Percentiles rank a stretch among this genome's conserved stretches.
Evolutionary conservation across 2,797 vertebrate species (phyloP).

Genomic region (Rhinophrynus dorsalis): DNA sequence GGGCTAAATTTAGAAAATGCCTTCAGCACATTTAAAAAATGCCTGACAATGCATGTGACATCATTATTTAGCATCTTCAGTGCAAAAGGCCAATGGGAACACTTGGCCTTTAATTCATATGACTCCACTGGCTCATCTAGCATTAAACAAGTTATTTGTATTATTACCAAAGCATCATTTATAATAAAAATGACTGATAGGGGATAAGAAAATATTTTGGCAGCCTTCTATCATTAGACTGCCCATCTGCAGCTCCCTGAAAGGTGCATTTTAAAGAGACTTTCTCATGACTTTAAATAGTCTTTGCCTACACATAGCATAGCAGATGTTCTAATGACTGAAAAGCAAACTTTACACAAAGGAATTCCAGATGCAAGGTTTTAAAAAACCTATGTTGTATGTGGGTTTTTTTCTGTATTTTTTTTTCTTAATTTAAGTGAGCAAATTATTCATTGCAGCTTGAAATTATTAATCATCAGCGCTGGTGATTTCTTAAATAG

Average conservation of each 20-base stretch:
- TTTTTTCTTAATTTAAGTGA: slow-evolving; percentile 37
- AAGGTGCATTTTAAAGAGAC: slow-evolving; percentile 40
- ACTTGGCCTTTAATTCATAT: slow-evolving; percentile 32
- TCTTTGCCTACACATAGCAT: slow-evolving; percentile 52
- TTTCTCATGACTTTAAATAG: slow-evolving; percentile 24
- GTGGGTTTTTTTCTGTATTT: slow-evolving; percentile 3
- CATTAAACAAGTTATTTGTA: slow-evolving; percentile 48
- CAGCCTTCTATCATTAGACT: slow-evolving; percentile 46
- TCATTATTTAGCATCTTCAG: neutral
- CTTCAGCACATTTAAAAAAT: slow-evolving; percentile 25
- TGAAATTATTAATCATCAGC: slow-evolving; percentile 45
- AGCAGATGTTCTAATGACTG: slow-evolving; percentile 57
- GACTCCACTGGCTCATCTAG: slow-evolving; percentile 38
- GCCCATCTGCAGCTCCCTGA: slow-evolving; percentile 43
- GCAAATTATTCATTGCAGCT: slow-evolving; percentile 50
- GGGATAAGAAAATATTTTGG: slow-evolving; percentile 47
- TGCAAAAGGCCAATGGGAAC: slow-evolving; percentile 24
- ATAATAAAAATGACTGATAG: slow-evolving; percentile 49
- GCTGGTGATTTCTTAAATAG: slow-evolving; percentile 54
- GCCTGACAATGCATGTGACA: neutral
- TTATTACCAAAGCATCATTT: slow-evolving; percentile 49
- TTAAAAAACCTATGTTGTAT: slow-evolving; percentile 31
- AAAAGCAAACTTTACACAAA: slow-evolving; percentile 51
- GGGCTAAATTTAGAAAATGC: neutral
- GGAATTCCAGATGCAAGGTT: slow-evolving; percentile 41